These are phyloP conservation scores for Apis laboriosa DNA, from an alignment of 1,140 invertebrate species.

Conservation along the genomic window DNA sequence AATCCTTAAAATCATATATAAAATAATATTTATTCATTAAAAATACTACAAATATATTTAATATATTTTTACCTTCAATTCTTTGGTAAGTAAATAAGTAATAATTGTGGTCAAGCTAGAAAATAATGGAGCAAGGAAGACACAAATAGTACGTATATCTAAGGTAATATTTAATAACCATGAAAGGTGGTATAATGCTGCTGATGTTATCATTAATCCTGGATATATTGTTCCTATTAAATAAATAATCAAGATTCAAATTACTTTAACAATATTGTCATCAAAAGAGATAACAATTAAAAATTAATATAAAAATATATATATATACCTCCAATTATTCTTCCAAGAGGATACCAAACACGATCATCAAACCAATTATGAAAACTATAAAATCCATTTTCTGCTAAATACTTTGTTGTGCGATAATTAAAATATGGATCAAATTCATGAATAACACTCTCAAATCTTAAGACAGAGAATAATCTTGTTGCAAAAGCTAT, in stretches of 20 bases:
- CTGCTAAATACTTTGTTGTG: conserved; percentile 95
- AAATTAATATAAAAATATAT: conserved; percentile 53
- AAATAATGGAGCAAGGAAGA: conserved; percentile 98
- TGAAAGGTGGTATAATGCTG: conserved; percentile 93
- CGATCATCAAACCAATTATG: conserved; percentile 99
- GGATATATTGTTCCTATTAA: conserved; percentile 93
- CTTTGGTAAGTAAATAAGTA: conserved; percentile 97
- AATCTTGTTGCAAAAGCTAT: conserved; percentile 96
- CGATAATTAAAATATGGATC: conserved; percentile 99
- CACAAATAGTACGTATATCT: conserved; percentile 98
- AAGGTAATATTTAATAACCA: conserved; percentile 96
- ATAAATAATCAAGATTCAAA: conserved; percentile 31
- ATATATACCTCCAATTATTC: conserved; percentile 95
- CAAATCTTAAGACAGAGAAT: conserved; percentile 98
- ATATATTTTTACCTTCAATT: conserved; percentile 87
- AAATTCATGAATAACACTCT: conserved; percentile 99
- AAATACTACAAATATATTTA: not conserved
- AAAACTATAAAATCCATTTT: conserved; percentile 98
- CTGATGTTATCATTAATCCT: conserved; percentile 98
- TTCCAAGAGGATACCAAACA: conserved; percentile 98
- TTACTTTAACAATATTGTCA: conserved; percentile 4
- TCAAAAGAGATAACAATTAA: not conserved
- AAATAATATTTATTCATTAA: conserved; percentile 1
- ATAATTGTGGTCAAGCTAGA: conserved; percentile 97
- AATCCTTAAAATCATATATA: conserved; percentile 84